Evolutionary conservation across 2,113 vertebrate genomes (phyloP), one percentile per base, ranked within the genome.

Genomic region (Tylochromis polylepis): DNA sequence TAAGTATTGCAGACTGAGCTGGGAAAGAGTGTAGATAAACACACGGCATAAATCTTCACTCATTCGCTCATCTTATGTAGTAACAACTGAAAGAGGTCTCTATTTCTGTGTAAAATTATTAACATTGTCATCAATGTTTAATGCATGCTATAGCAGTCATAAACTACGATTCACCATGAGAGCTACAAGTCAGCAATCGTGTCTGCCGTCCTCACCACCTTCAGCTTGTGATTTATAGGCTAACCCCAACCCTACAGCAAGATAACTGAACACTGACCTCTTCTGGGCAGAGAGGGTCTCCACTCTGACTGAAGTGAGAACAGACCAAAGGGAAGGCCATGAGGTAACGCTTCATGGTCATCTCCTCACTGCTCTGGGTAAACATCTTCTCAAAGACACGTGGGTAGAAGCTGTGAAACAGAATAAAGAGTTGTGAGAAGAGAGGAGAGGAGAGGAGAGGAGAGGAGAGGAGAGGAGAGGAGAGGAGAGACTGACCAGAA

Each of bases 371-470:
- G 55, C 96, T 96, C 80, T 82, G 83, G 65, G 12, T n/a, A 78
- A 98, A 99, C 96, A 98, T 96, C 95, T 97, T 98, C 96, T 99
- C 98, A 93, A 98, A 94, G 29, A 96, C 88, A 1, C 97, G 97
- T 0, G 97, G 94, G 83, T 96, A 97, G 94, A 97, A 98, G 75
- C 98, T 98, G 88, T 38, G 38, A 16, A 51, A 24, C 34, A 72
- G 1, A 12, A 55, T 5, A 57, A 43, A 11, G 1, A 56, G 18
- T 65, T 1, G 11, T 41, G 3, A 36, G 7, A 60, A 9, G 0
- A 7, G 29, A 12, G 11, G 3, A 6, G 34, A 11, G 2, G 4
- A 8, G 9, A 75, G 34, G 2, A 53, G 43, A 79, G 38, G 2
- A 36, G 8, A 24, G 8, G 2, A 29, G 18, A 55, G 11, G n/a